Evolutionary conservation across 92 coral and sea anemone species (phyloP).

Genomic region (Palythoa grandiflora): DNA sequence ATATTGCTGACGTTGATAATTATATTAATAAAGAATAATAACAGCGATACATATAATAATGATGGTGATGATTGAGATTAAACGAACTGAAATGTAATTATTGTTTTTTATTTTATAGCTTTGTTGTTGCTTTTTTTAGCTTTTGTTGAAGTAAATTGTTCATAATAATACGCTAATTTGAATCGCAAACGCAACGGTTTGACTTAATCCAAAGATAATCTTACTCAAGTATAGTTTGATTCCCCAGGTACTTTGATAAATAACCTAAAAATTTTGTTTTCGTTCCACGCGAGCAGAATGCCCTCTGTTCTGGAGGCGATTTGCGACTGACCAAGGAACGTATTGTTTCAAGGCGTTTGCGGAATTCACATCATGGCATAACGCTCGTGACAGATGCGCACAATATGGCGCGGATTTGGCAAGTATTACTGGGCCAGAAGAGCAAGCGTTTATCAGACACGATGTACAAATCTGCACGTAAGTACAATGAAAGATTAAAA

Average conservation of each 20-base stretch:
- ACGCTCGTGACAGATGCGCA: conserved; percentile 94
- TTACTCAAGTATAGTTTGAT: no score
- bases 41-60: no score
- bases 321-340: conserved; percentile 80
- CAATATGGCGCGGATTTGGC: conserved; percentile 89
- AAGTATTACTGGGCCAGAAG: conserved; percentile 77
- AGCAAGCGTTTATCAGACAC: conserved; percentile 85
- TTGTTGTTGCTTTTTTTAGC: no score
- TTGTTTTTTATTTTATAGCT: no score
- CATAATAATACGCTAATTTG: no score
- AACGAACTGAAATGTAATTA: no score
- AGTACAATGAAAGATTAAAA: conserved; percentile 19
- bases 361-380: conserved; percentile 88
- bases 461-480: conserved; percentile 91
- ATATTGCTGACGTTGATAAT: no score
- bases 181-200: no score
- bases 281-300: conserved; percentile 67
- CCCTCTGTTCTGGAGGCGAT: conserved; percentile 95
- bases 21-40: no score
- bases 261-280: background rate
- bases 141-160: no score
- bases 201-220: no score
- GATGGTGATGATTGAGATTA: no score
- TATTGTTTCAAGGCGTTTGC: conserved; percentile 85
- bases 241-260: background rate